Evolutionary conservation across 1,140 invertebrate species (phyloP).

Genomic region (Diuraphis noxia): DNA sequence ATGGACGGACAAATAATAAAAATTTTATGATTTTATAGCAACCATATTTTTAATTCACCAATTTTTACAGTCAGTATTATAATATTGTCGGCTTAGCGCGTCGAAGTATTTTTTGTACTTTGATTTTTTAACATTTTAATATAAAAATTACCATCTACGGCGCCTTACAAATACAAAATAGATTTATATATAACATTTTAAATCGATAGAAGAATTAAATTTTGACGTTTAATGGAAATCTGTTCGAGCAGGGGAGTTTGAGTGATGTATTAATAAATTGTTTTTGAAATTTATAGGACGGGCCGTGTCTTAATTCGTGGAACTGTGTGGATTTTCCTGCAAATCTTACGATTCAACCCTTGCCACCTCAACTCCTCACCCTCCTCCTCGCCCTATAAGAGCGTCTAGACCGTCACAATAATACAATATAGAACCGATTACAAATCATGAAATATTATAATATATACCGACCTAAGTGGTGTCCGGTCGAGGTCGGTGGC

Average conservation of each 20-base stretch:
- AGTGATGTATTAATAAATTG: not conserved
- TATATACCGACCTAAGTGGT: not conserved
- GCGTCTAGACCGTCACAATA: not conserved
- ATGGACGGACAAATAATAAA: not conserved
- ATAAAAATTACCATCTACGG: too few relatives aligned
- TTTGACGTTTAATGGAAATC: too few relatives aligned
- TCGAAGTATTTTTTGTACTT: too few relatives aligned
- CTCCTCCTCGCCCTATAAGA: not conserved
- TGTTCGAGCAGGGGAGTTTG: not conserved
- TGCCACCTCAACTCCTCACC: not conserved
- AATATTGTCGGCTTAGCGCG: not conserved
- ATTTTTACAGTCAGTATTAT: too few relatives aligned
- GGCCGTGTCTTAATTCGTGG: not conserved
- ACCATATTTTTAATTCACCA: not conserved
- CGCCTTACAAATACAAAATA: too few relatives aligned
- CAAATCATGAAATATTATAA: not conserved
- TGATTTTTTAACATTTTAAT: too few relatives aligned
- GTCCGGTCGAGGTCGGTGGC: slow-evolving; percentile 4
- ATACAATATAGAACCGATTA: not conserved
- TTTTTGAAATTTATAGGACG: not conserved
- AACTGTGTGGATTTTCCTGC: not conserved
- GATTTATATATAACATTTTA: not conserved
- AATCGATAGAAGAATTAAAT: too few relatives aligned
- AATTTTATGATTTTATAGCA: not conserved
- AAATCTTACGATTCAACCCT: not conserved